Conservation (phyloP, 2,113 vertebrate species). For the Cairina moschata region DNA sequence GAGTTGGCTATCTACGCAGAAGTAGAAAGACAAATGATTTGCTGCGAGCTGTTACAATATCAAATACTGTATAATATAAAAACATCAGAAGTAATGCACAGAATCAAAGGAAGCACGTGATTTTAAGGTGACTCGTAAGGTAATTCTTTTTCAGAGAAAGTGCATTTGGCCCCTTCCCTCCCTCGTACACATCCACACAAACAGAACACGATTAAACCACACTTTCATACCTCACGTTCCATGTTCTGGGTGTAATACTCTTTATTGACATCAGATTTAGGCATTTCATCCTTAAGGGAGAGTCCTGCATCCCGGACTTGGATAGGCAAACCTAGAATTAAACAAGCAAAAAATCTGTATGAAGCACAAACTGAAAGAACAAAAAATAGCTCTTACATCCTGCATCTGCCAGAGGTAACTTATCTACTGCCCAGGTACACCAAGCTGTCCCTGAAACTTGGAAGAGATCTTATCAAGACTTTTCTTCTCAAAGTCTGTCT, state of each 20-base stretch:
- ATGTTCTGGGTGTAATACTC: constrained; percentile 99
- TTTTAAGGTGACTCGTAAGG: not conserved
- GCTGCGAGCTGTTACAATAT: no score
- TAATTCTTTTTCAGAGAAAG: not conserved
- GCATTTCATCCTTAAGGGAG: constrained; percentile 95
- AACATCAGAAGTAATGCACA: not conserved
- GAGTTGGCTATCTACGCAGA: constrained; percentile 88
- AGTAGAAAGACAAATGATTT: not conserved
- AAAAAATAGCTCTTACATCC: not conserved
- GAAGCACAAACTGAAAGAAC: not conserved
- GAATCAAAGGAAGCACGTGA: not conserved
- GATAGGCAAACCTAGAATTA: constrained; percentile 90
- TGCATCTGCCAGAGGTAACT: not conserved
- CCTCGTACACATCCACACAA: not conserved
- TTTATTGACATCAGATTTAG: constrained; percentile 97
- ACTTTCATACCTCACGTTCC: constrained; percentile 88
- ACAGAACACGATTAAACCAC: not conserved
- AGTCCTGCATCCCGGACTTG: constrained; percentile 96
- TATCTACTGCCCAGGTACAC: not conserved
- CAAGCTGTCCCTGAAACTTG: not conserved
- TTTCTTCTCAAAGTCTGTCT: not conserved
- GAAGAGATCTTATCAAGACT: not conserved
- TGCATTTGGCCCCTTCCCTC: not conserved
- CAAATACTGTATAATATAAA: no score
- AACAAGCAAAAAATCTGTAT: not conserved